Percentiles rank a stretch among this genome's conserved stretches.
phyloP scores from a whole-genome alignment of 2,797 vertebrate species.

The Cuculus canorus region DNA sequence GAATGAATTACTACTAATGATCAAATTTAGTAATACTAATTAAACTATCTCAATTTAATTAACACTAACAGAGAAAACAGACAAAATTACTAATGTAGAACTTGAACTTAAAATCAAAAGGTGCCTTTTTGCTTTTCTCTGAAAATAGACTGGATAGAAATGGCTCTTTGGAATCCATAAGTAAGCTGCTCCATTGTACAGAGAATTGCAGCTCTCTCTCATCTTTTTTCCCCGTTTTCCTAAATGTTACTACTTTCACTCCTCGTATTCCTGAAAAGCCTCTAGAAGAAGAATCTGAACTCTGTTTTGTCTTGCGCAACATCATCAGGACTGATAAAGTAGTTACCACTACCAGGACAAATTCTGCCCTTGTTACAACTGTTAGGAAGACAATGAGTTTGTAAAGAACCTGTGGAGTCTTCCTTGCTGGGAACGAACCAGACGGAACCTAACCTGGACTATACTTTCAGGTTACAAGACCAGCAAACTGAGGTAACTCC shows the following conservation, averaged over 20 bases:
- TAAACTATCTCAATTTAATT: conserved; percentile 77
- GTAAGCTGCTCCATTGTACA: conserved; percentile 7
- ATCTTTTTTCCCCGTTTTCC: neutral
- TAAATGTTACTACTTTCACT: neutral
- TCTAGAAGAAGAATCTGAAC: conserved; percentile 1
- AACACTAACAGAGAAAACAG: conserved; percentile 73
- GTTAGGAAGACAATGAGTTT: neutral
- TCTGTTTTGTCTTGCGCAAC: neutral
- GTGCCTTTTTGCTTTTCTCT: conserved; percentile 44
- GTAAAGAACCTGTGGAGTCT: neutral
- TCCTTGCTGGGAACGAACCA: neutral
- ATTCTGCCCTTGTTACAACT: neutral
- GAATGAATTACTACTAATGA: conserved; percentile 76
- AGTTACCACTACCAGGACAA: neutral
- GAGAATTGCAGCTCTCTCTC: neutral
- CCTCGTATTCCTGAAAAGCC: neutral
- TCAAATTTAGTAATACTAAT: conserved; percentile 75
- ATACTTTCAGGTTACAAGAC: neutral
- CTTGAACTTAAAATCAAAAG: conserved; percentile 77
- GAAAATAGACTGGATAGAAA: conserved; percentile 25
- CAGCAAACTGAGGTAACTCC: neutral
- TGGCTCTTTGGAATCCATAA: conserved; percentile 35
- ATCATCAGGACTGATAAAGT: neutral
- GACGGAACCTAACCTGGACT: neutral
- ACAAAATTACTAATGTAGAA: conserved; percentile 76